phyloP scores from a whole-genome alignment of 2,113 vertebrate genomes.

The Chaetops frenatus region DNA sequence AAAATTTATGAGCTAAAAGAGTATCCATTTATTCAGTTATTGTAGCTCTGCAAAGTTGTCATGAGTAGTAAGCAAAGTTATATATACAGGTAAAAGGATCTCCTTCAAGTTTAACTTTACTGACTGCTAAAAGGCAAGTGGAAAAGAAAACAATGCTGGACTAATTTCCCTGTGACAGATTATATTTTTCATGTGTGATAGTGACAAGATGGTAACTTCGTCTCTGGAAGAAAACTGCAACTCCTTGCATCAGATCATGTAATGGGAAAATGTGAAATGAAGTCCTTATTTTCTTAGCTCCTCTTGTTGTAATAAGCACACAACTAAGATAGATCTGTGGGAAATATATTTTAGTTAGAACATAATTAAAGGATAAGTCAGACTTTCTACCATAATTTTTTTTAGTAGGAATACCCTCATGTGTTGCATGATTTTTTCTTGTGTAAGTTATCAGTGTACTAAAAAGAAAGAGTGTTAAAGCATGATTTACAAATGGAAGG shows the following conservation, averaged over 20 bases:
- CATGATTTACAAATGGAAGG: neutral
- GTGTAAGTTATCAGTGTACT: neutral
- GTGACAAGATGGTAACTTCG: neutral
- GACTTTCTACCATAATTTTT: neutral
- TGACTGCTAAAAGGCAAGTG: neutral
- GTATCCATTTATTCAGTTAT: neutral
- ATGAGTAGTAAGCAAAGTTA: neutral
- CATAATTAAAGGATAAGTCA: neutral
- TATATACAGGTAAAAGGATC: neutral
- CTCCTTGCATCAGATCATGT: neutral
- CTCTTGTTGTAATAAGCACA: neutral
- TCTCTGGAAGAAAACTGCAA: neutral
- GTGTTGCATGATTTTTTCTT: neutral
- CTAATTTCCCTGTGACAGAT: neutral
- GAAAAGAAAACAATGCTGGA: neutral
- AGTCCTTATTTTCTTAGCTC: neutral
- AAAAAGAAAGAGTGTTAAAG: neutral
- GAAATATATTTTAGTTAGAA: neutral
- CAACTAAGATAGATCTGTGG: neutral
- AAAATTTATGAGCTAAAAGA: neutral
- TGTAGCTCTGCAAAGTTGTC: neutral
- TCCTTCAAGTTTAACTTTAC: neutral
- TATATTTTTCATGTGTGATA: neutral
- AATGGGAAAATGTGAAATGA: neutral
- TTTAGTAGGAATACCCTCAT: neutral